Base-by-base conservation (phyloP, 23 tunicate species). In the Trididemnum clinides region DNA sequence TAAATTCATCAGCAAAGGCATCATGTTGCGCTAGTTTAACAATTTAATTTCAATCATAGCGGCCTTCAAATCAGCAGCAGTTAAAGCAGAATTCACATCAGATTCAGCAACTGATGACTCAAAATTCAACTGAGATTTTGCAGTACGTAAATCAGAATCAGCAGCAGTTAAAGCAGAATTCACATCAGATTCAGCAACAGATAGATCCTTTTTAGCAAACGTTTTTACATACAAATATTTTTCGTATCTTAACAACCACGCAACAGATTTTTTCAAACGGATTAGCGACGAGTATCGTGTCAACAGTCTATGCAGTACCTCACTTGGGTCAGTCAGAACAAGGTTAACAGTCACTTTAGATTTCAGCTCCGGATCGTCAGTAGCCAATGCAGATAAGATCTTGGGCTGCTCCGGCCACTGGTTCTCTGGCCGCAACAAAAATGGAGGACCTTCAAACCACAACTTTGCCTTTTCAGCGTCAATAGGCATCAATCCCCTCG, bases 381-480 rank as follows among this genome's bases (percentile, higher is more conserved):
- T 20, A 33, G 81, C 28, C 23, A 7, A 12, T 28, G n/a, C 28
- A 4, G 23, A 19, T 2, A 79, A 37, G 7, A 57, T n/a, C 2
- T 19, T 5, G 12, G 86, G 78, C 65, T 71, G 51, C 3, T 28
- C 34, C 6, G 86, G 86, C 86, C 86, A 82, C 23, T 64, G 12
- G 25, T 25, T 33, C 22, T 82, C 86, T 20, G 32, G 2, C 30
- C 34, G 4, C 19, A 5, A 25, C 57, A 82, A 38, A 35, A 64
- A 82, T 35, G 21, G 57, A 20, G 86, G 77, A 34, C 86, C 86
- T n/a, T 82, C n/a, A 28, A 82, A 65, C 86, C 86, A 82, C 79
- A 82, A 6, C 15, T 78, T 32, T 15, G 72, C 84, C 18, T 30
- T 30, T 5, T 78, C 31, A 5, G 22, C 20, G 19, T 64, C 15